phyloP scores from a whole-genome alignment of 2,113 vertebrate species.

The Enhydra lutris region DNA sequence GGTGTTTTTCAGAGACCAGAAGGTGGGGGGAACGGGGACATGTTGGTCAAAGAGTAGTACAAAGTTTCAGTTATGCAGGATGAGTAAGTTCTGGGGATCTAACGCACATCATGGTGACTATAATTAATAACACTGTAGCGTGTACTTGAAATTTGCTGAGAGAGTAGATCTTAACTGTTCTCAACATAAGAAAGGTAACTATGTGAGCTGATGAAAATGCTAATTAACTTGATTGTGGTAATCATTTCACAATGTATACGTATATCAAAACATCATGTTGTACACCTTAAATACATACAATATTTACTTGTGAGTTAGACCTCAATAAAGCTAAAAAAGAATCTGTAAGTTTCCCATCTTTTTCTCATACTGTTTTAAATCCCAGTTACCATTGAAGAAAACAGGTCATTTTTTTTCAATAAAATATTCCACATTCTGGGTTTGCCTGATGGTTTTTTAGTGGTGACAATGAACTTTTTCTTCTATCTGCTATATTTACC shows the following conservation, averaged over 20 bases:
- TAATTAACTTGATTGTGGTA: not conserved
- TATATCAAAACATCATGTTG: not conserved
- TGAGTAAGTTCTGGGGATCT: not conserved
- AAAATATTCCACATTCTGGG: not conserved
- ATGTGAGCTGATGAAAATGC: not conserved
- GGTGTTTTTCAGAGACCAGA: not conserved
- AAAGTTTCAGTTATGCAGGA: not conserved
- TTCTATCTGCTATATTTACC: not conserved
- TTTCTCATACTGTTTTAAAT: not conserved
- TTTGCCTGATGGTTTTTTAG: slow-evolving; percentile 23
- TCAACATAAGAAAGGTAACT: not conserved
- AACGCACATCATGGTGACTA: not conserved
- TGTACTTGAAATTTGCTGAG: not conserved
- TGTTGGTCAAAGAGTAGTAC: not conserved
- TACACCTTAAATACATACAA: not conserved
- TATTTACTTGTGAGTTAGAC: not conserved
- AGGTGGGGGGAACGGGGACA: not conserved
- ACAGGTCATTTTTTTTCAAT: not conserved
- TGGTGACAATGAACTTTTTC: not conserved
- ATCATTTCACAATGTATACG: not conserved
- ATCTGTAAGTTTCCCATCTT: not conserved
- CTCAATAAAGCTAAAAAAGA: not conserved
- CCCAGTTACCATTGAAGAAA: not conserved
- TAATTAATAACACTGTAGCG: not conserved
- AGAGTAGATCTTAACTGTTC: not conserved